Conservation (phyloP, 2,888 invertebrate genomes). For the Sympetrum striolatum region DNA sequence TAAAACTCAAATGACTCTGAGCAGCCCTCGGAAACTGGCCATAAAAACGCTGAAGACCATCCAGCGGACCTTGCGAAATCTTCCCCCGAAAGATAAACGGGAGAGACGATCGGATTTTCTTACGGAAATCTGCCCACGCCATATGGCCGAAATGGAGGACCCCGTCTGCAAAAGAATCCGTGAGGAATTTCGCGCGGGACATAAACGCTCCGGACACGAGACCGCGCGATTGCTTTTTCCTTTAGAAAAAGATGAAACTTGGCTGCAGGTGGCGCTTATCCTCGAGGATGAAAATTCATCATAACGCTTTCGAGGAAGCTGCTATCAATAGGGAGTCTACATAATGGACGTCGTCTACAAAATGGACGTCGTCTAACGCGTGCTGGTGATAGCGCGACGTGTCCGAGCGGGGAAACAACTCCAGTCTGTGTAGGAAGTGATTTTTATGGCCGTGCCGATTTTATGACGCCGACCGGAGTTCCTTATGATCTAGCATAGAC, state of each 20-base stretch:
- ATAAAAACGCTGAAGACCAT: too few species aligned
- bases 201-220: neutral
- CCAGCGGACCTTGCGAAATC: too few species aligned
- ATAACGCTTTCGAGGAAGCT: neutral
- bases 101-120: too few species aligned
- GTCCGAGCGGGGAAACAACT: neutral
- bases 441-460: neutral
- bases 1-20: too few species aligned
- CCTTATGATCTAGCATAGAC: neutral
- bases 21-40: too few species aligned
- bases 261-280: neutral
- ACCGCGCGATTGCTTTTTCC: neutral
- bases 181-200: neutral
- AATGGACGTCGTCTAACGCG: neutral
- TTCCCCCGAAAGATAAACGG: too few species aligned
- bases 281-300: neutral
- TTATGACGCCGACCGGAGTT: neutral
- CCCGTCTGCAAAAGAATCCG: neutral
- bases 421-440: neutral
- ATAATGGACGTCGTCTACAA: too few species aligned
- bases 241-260: neutral
- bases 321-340: neutral
- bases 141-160: neutral
- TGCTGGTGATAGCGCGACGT: neutral
- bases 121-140: neutral